phyloP scores from a whole-genome alignment of 2,113 vertebrate species.

The Uria lomvia region DNA sequence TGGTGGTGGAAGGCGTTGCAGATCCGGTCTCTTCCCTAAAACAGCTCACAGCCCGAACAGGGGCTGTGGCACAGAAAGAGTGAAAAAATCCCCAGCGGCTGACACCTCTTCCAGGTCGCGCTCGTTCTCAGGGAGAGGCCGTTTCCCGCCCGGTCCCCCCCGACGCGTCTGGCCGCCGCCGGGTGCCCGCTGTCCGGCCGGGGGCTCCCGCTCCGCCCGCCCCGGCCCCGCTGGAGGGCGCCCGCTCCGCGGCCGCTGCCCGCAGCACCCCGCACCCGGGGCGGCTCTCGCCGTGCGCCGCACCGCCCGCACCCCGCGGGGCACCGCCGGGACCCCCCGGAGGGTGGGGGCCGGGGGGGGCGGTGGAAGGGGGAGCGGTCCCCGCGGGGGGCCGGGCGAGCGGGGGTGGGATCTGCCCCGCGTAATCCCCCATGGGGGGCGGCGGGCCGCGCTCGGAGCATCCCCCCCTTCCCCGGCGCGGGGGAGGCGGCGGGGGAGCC shows the following conservation, averaged over 20 bases:
- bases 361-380: background rate
- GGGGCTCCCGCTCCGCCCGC: background rate
- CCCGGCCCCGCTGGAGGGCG: conserved; percentile 3
- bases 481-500: conserved; percentile 22
- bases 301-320: background rate
- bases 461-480: background rate
- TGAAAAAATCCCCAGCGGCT: accelerated
- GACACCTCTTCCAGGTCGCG: accelerated
- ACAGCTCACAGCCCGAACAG: accelerated
- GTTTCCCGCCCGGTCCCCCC: background rate
- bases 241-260: background rate
- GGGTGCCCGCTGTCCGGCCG: background rate
- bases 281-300: background rate
- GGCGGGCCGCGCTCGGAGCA: background rate
- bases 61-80: background rate
- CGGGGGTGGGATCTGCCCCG: background rate
- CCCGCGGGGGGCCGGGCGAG: background rate
- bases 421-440: conserved; percentile 23
- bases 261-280: background rate
- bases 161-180: too few relatives aligned
- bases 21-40: accelerated
- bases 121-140: too few relatives aligned
- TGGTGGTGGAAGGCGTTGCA: background rate
- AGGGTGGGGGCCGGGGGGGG: background rate
- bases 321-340: background rate